Evolutionary conservation across 2,113 vertebrate species (phyloP), one percentile per base, ranked within the genome.

Genomic region (Glaucomys volans): DNA sequence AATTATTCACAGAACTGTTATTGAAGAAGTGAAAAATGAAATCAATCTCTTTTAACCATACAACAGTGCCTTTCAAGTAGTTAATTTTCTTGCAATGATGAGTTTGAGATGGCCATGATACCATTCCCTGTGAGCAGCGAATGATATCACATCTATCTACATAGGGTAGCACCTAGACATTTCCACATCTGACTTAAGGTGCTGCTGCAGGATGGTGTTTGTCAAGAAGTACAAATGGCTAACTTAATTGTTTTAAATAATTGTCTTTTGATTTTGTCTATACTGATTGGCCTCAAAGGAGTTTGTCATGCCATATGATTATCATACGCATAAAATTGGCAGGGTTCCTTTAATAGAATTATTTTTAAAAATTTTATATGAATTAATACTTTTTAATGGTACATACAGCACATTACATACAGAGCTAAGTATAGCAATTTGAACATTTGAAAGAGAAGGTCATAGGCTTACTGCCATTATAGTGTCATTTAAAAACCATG

Each of bases 71-170:
- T 20, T 82, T 91, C 32, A 64, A 71, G 35, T 42, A 47, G 72
- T 71, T 92, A 44, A 59, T 90, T 91, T 72, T 85, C 86, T 67
- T 47, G 66, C 59, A 82, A 83, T 71, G 16, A 95, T 82, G 24
- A 37, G 40, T 82, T 79, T 74, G 10, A 81, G 16, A 57, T 32
- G 40, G 14, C 20, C 6, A 22, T 66, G 26, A 44, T 32, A 71
- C 37, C 54, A 40, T 62, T 88, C 54, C n/a, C 0, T 24, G 37
- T 30, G 14, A 18, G 54, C 30, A 17, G 8, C 64, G 4, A 12
- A 14, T 35, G 35, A 22, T 7, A 8, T 62, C 9, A 74, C 4
- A 32, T 84, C 16, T 57, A 3, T 50, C 37, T 69, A n/a, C 18
- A 57, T 5, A n/a, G 42, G 30, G 75, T 10, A 89, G 35, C 67